Evolutionary conservation across 2,888 invertebrate species (phyloP).

Genomic region (Theretra japonica): DNA sequence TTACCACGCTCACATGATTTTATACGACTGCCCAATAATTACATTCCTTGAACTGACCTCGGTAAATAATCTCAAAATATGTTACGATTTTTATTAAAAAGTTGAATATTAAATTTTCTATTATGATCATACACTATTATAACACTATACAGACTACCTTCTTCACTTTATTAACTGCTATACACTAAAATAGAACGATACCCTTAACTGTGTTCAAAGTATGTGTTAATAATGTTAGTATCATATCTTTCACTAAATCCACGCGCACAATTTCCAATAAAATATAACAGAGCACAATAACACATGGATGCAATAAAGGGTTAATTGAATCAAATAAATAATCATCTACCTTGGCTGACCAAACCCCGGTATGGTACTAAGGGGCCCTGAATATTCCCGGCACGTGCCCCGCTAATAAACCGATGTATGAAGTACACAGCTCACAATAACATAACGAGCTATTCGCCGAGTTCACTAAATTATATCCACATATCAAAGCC

Average conservation of each 20-base stretch:
- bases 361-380: conserved; percentile 34
- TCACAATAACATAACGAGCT: conserved; percentile 57
- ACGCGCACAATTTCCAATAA: conserved; percentile 8
- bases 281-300: conserved; percentile 28
- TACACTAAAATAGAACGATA: too few relatives aligned
- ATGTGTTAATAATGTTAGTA: conserved; percentile 6
- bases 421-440: conserved; percentile 71
- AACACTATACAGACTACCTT: too few relatives aligned
- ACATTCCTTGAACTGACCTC: not conserved
- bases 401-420: conserved; percentile 77
- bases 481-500: conserved; percentile 36
- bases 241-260: not conserved
- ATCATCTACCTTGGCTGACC: conserved; percentile 39
- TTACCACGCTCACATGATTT: conserved; percentile 52
- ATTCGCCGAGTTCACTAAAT: conserved; percentile 53
- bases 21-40: not conserved
- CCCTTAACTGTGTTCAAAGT: too few relatives aligned
- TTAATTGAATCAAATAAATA: conserved; percentile 69
- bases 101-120: too few relatives aligned
- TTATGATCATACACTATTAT: too few relatives aligned
- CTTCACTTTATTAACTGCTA: too few relatives aligned
- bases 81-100: too few relatives aligned
- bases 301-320: conserved; percentile 56
- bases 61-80: conserved; percentile 30
- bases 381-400: conserved; percentile 61